Percentiles rank a stretch among this genome's conserved stretches.
These are phyloP conservation scores for Cerastis rubricosa DNA, from an alignment of 2,888 invertebrate genomes.

Conservation along the genomic window DNA sequence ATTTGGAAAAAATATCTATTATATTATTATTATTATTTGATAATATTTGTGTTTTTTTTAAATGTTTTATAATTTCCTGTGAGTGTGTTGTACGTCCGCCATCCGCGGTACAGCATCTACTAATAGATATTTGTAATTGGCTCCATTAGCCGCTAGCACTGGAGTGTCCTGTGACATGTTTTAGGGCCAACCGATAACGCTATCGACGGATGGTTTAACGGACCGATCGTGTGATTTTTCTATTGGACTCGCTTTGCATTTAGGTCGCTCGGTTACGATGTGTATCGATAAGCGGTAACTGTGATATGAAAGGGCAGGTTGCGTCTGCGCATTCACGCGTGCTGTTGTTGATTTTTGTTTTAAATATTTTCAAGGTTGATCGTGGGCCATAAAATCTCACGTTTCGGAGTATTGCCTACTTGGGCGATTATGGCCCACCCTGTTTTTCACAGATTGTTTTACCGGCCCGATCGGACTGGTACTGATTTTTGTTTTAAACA, in stretches of 20 bases:
- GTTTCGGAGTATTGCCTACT: too few species aligned
- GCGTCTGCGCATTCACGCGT: conserved; percentile 59
- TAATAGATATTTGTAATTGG: conserved; percentile 37
- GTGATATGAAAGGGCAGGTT: conserved; percentile 70
- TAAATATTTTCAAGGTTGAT: conserved; percentile 54
- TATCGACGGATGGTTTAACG: conserved; percentile 84
- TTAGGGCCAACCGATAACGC: conserved; percentile 75
- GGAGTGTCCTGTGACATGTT: conserved; percentile 71
- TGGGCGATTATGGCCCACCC: neutral
- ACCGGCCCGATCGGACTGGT: conserved; percentile 25
- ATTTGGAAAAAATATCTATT: neutral
- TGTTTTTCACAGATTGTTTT: neutral
- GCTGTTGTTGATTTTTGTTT: conserved; percentile 51
- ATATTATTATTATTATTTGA: too few species aligned
- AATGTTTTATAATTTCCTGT: too few species aligned
- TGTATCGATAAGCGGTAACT: conserved; percentile 72
- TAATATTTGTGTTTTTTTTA: too few species aligned
- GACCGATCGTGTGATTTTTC: conserved; percentile 85
- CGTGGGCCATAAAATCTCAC: neutral
- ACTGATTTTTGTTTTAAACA: conserved; percentile 19
- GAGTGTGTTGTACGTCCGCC: too few species aligned
- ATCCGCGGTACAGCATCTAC: neutral
- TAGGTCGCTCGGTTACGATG: conserved; percentile 80
- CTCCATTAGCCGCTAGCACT: conserved; percentile 47
- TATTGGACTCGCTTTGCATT: conserved; percentile 79